These are phyloP conservation scores for Iphiclides podalirius DNA, from an alignment of 2,888 invertebrate species.

Conservation along the genomic window DNA sequence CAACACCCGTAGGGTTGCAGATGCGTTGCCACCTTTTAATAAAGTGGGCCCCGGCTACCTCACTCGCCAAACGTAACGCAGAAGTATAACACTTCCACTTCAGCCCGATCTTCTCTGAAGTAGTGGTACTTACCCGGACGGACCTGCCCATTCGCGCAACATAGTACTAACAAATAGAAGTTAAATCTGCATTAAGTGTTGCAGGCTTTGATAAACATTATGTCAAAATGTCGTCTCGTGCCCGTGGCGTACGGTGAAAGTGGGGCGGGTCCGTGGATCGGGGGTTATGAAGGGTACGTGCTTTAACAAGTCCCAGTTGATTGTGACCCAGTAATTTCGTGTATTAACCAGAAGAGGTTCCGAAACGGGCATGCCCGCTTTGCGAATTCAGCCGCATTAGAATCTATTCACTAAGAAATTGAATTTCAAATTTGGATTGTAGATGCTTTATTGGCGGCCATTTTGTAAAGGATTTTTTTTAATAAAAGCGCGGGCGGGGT, in stretches of 20 bases:
- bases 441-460: neutral
- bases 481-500: too few species aligned
- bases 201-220: too few species aligned
- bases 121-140: too few species aligned
- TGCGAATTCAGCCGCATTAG: neutral
- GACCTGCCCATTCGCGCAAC: too few species aligned
- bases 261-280: conserved; percentile 4
- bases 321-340: conserved; percentile 26
- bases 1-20: too few species aligned
- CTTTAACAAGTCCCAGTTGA: conserved; percentile 25
- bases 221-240: conserved; percentile 13
- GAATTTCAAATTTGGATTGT: neutral
- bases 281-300: conserved; percentile 23
- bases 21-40: too few species aligned
- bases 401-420: conserved; percentile 7
- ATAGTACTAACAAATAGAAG: too few species aligned
- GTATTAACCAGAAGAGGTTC: conserved; percentile 18
- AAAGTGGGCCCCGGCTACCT: too few species aligned
- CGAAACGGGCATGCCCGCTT: conserved; percentile 17
- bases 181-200: too few species aligned
- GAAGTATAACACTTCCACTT: too few species aligned
- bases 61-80: too few species aligned
- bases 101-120: too few species aligned
- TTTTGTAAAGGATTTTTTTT: conserved; percentile 7
- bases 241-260: conserved; percentile 7